Evolutionary conservation across 2,888 invertebrate species (phyloP).

Genomic region (Acronicta leporina): DNA sequence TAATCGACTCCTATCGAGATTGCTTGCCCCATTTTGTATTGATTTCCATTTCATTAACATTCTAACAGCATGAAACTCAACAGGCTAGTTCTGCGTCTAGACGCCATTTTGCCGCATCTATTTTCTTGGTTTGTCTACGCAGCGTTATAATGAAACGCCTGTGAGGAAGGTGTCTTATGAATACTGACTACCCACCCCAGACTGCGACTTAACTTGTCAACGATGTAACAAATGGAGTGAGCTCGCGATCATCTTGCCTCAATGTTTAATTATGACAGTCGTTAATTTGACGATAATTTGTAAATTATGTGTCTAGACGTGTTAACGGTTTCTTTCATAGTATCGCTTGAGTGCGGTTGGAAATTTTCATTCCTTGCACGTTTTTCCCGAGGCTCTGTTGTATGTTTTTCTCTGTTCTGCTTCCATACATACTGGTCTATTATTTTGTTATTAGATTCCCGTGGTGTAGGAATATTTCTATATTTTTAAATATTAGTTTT

Average conservation of each 20-base stretch:
- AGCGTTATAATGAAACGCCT: constrained; percentile 57
- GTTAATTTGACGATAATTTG: constrained; percentile 50
- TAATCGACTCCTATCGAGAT: constrained; percentile 50
- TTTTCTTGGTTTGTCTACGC: constrained; percentile 61
- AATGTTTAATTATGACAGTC: constrained; percentile 72
- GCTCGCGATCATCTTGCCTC: constrained; percentile 68
- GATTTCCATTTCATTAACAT: constrained; percentile 60
- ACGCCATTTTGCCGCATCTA: constrained; percentile 59
- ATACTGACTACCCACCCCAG: constrained; percentile 78
- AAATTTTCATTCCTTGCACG: constrained; percentile 28
- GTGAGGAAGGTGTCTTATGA: constrained; percentile 82
- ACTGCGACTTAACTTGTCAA: constrained; percentile 84
- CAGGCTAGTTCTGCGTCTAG: constrained; percentile 53
- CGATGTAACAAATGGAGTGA: constrained; percentile 78
- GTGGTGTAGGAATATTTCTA: too few species aligned
- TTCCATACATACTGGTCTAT: not conserved
- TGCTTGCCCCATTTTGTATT: constrained; percentile 48
- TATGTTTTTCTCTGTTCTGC: constrained; percentile 1
- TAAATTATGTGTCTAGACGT: constrained; percentile 49
- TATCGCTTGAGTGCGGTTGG: constrained; percentile 6
- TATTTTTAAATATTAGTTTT: too few species aligned
- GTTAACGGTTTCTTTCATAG: constrained; percentile 41
- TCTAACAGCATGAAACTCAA: constrained; percentile 54
- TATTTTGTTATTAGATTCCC: too few species aligned
- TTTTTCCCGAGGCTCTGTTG: constrained; percentile 3